Percentiles rank a stretch among this genome's conserved stretches.
Conservation (phyloP, 1,140 invertebrate genomes). For the Calephelis virginiensis region DNA sequence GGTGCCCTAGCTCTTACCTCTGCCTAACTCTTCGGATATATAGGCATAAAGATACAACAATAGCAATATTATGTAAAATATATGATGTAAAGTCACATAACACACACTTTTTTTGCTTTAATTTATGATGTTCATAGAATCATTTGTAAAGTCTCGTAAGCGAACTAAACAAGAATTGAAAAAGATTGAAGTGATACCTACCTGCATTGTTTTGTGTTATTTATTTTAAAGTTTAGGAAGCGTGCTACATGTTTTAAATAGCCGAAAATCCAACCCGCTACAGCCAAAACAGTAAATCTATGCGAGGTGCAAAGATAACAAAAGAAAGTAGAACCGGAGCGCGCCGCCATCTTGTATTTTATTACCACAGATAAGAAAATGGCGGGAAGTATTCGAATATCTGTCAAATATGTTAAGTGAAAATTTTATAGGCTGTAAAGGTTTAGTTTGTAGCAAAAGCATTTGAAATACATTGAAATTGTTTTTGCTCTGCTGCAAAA, state of each 20-base stretch:
- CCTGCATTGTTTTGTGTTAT: not conserved
- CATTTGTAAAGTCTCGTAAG: not conserved
- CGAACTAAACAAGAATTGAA: constrained; percentile 1
- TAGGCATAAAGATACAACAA: no score
- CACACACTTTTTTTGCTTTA: no score
- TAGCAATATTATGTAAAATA: no score
- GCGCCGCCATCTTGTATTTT: constrained; percentile 33
- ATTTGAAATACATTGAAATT: no score
- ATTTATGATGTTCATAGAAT: no score
- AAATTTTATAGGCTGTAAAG: constrained; percentile 18
- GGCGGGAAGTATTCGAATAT: constrained; percentile 28
- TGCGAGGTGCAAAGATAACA: constrained; percentile 17
- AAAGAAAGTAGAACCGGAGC: constrained; percentile 23
- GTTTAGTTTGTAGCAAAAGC: no score
- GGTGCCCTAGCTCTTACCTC: no score
- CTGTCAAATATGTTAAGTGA: constrained; percentile 32
- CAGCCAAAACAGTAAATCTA: constrained; percentile 13
- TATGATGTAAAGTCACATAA: no score
- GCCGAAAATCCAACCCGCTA: constrained; percentile 6
- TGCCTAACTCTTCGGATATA: no score
- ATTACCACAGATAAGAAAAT: constrained; percentile 35
- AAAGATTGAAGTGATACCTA: constrained; percentile 1
- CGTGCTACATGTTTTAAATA: constrained; percentile 12
- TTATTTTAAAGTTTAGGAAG: constrained; percentile 7
- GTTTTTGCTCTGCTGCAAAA: no score